Base-by-base conservation (phyloP, 2,797 vertebrate species). In the Rhadinocentrus ornatus region DNA sequence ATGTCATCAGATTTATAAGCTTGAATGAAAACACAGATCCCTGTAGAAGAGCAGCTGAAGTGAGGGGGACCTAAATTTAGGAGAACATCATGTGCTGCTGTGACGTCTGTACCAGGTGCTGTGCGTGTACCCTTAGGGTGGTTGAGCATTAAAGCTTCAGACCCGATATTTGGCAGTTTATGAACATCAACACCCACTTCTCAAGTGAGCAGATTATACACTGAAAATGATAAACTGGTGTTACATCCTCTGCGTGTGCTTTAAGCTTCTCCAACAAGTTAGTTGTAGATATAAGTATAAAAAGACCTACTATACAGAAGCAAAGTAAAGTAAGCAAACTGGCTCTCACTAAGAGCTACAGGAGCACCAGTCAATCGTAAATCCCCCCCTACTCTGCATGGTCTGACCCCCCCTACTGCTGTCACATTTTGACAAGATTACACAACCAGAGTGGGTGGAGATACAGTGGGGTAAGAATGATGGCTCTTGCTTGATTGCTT, bases 31-130 rank as follows among this genome's bases (percentile, higher is more conserved):
- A 75, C 64, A 75, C 35, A 71, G 62, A 66, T 69, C 8, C 29
- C 20, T 50, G 34, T 55, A 77, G 16, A 62, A 78, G 71, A 85
- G 81, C 67, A 62, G 87, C 81, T 77, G 69, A 88, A 87, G 86
- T 84, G 71, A 78, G 82, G 66, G 66, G 56, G 59, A 60, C 84
- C 91, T 93, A 94, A 93, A 93, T 92, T 93, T 94, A 94, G 93
- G 83, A 84, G 84, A 81, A 83, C 84, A 90, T 88, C 86, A 85
- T 86, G 89, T n/a, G 85, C 85, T 72, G 69, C 73, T 62, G 78
- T 89, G 86, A 91, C 78, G 86, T 83, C 56, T 74, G 80, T 63
- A 86, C 77, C 75, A 82, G 77, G 82, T 85, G 81, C 67, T 79
- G 58, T 57, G 64, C 66, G 71, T 73, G 44, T 66, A 53, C 27